Evolutionary conservation across 2,888 invertebrate genomes (phyloP).

Genomic region (Chaitophorus viminalis): DNA sequence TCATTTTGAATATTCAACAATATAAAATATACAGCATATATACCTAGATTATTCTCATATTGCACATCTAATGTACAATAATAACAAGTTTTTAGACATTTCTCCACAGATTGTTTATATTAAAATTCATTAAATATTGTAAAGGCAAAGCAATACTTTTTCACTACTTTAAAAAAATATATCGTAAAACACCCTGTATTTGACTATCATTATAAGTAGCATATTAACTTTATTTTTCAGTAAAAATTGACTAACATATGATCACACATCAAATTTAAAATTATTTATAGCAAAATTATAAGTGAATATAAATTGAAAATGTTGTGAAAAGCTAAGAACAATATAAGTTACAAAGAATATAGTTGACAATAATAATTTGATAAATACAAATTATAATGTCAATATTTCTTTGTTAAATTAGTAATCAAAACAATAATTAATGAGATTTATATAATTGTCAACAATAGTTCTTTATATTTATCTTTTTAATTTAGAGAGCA

Average conservation of each 20-base stretch:
- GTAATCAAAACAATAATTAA: background rate
- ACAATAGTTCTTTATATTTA: constrained; percentile 9
- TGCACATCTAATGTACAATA: background rate
- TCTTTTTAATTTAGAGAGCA: constrained; percentile 35
- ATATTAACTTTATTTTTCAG: background rate
- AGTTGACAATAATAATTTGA: background rate
- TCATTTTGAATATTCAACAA: constrained; percentile 36
- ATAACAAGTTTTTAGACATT: background rate
- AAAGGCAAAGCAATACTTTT: background rate
- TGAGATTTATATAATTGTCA: constrained; percentile 32
- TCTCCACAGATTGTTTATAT: background rate
- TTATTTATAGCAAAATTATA: background rate
- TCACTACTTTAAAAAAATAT: background rate
- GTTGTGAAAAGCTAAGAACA: background rate
- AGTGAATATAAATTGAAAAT: background rate
- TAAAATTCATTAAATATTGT: background rate
- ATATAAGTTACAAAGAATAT: background rate
- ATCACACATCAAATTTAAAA: background rate
- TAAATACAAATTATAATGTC: background rate
- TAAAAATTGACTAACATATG: constrained; percentile 3
- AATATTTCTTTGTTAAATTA: constrained; percentile 9
- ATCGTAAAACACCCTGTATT: constrained; percentile 22
- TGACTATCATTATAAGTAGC: background rate
- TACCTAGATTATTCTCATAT: constrained; percentile 33
- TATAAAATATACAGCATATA: background rate